Base-by-base conservation (phyloP, 2,888 invertebrate species). In the Standfussiana lucernea region DNA sequence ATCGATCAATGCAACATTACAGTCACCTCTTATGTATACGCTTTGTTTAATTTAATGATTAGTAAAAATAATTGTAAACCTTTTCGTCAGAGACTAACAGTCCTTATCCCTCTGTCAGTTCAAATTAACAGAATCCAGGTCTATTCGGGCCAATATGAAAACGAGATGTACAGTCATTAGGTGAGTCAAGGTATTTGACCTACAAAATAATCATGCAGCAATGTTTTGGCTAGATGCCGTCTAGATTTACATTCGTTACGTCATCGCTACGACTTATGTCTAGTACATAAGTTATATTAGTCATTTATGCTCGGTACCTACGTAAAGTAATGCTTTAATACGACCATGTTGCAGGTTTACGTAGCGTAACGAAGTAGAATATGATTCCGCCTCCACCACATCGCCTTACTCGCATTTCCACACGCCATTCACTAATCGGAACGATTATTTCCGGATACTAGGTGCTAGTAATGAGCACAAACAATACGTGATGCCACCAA, bases 341-440 rank as follows among this genome's bases (percentile, higher is more conserved):
- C 47, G 40, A 69, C 40, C 47, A 56, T 73, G 47, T 77, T 62
- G 37, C 40, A 47, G 50, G 53, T 62, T 83, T 83, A 78, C 66
- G 66, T 67, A 79, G 79, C 84, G 84, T 79, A 83, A 73, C 84
- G 73, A 70, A 73, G 68, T 24, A 72, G 56, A 50, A 67, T 78
- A 56, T 59, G 66, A 79, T 83, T 83, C 67, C 84, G 70, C 50
- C 62, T 83, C 62, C 50, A 82, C 64, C 37, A 62, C 70, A 83
- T 59, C 45, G 68, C 66, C 67, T 79, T 71, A 83, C 66, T 83
- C 79, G 66, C 84, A 83, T 83, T 83, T 62, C 82, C 70, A 83
- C 84, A 82, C 70, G 84, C 82, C 70, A 79, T 83, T 83, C 79
- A 79, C 66, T 35, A 71, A 71, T 77, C 77, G 59, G 69, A 61